These are phyloP conservation scores for Apostichopus leukothele DNA, from an alignment of 53 echinoderm and acorn worm genomes.

Conservation along the genomic window DNA sequence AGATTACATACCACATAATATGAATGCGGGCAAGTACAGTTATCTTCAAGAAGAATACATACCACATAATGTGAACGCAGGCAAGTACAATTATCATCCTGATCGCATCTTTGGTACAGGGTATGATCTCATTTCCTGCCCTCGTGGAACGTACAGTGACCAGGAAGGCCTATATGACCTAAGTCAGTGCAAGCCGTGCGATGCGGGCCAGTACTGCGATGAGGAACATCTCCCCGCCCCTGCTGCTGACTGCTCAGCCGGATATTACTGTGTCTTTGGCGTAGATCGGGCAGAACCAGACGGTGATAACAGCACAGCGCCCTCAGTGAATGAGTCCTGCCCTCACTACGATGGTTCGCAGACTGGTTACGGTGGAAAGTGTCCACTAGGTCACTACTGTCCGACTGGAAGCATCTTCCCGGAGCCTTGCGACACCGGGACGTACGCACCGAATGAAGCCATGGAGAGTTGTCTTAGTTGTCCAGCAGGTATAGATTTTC, in stretches of 20 bases:
- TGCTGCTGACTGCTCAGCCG: conserved; percentile 59
- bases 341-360: conserved; percentile 85
- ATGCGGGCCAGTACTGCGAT: conserved; percentile 83
- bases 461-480: conserved; percentile 75
- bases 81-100: neutral
- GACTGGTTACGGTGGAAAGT: conserved; percentile 90
- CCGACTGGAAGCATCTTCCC: conserved; percentile 69
- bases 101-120: conserved; percentile 37
- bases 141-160: conserved; percentile 93
- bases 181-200: conserved; percentile 84
- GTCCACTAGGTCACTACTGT: conserved; percentile 79
- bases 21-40: too few species aligned
- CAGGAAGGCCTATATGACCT: conserved; percentile 75
- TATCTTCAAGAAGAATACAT: too few species aligned
- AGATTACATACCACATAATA: too few species aligned
- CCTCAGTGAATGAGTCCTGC: conserved; percentile 68
- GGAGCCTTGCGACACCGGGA: conserved; percentile 74
- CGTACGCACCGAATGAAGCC: conserved; percentile 73
- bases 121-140: conserved; percentile 81
- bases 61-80: too few species aligned
- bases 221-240: conserved; percentile 70
- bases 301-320: conserved; percentile 74
- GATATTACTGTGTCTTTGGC: conserved; percentile 82
- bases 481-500: conserved; percentile 69
- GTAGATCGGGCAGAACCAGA: conserved; percentile 85